phyloP scores from a whole-genome alignment of 2,113 vertebrate genomes.

The Cisticola juncidis region DNA sequence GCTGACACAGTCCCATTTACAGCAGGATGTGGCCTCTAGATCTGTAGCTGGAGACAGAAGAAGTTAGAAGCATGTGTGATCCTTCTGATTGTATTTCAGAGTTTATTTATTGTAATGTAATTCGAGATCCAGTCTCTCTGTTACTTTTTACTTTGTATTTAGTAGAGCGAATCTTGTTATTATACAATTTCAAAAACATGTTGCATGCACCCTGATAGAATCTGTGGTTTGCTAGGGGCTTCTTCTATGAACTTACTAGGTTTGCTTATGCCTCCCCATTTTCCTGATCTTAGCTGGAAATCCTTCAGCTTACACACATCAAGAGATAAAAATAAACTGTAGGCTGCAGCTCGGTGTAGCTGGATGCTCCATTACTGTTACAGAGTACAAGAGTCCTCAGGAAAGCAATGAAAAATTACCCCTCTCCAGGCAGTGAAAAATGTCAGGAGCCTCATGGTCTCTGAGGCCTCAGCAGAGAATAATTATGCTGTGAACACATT shows the following conservation, averaged over 20 bases:
- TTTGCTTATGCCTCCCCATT: not conserved
- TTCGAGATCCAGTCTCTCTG: not conserved
- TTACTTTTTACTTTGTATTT: not conserved
- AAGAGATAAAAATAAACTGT: conserved; percentile 25
- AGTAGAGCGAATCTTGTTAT: not conserved
- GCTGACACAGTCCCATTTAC: not conserved
- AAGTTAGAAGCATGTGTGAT: not conserved
- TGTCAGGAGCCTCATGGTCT: not conserved
- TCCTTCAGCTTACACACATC: not conserved
- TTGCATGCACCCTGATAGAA: not conserved
- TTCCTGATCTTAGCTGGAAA: not conserved
- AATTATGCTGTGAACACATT: not conserved
- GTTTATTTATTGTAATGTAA: not conserved
- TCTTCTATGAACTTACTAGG: not conserved
- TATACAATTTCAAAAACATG: not conserved
- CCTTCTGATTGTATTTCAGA: not conserved
- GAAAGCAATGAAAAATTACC: conserved; percentile 54
- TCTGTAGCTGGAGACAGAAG: not conserved
- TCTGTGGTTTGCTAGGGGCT: not conserved
- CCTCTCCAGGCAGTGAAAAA: conserved; percentile 35
- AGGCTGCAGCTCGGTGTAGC: not conserved
- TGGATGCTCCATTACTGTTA: conserved; percentile 16
- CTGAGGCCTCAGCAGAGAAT: not conserved
- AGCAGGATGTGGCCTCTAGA: not conserved
- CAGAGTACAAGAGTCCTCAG: not conserved